Conservation (phyloP, 2,888 invertebrate species). For the Stenoptilia bipunctidactyla region DNA sequence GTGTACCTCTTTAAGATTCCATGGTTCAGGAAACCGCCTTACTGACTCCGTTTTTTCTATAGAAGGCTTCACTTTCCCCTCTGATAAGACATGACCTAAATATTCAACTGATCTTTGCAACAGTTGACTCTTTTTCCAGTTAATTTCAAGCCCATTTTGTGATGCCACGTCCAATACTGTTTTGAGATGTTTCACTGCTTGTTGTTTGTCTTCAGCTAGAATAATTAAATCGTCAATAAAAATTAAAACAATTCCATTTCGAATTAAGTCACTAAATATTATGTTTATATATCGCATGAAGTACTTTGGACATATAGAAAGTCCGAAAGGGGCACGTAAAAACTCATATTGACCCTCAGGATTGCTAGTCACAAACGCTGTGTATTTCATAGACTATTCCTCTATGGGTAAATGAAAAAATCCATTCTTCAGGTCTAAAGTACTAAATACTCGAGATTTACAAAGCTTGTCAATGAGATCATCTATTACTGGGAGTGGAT, state of each 20-base stretch:
- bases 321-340: conserved; percentile 33
- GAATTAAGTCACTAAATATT: background rate
- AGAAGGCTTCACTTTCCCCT: conserved; percentile 13
- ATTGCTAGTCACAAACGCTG: conserved; percentile 27
- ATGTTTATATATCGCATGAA: conserved; percentile 5
- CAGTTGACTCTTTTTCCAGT: conserved; percentile 32
- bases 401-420: conserved; percentile 30
- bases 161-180: conserved; percentile 11
- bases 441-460: conserved; percentile 11
- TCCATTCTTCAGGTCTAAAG: conserved; percentile 24
- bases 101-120: conserved; percentile 20
- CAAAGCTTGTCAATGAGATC: conserved; percentile 31
- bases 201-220: background rate
- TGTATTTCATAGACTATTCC: conserved; percentile 22
- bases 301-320: conserved; percentile 26
- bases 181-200: background rate
- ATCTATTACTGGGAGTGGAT: conserved; percentile 32
- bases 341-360: conserved; percentile 21
- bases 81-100: conserved; percentile 16
- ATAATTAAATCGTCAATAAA: background rate
- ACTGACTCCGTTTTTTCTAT: conserved; percentile 15
- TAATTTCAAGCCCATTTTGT: conserved; percentile 18
- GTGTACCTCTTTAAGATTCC: conserved; percentile 13
- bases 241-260: background rate
- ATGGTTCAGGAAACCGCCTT: conserved; percentile 14